Percentiles rank a stretch among this genome's conserved stretches.
These are phyloP conservation scores for Synergus laeviventris DNA, from an alignment of 2,888 invertebrate species.

Conservation along the genomic window DNA sequence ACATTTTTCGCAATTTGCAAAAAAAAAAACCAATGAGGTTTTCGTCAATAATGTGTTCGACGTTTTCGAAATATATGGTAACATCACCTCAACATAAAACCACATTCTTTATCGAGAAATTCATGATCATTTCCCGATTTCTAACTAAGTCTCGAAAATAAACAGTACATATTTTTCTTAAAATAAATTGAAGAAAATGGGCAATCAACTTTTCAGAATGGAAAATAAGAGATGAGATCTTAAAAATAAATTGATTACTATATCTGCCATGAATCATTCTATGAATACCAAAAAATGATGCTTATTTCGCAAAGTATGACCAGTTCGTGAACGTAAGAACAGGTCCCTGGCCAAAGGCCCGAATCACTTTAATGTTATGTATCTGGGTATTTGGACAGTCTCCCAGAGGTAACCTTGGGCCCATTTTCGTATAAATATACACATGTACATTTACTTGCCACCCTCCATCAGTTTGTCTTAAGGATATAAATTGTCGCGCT, in stretches of 20 bases:
- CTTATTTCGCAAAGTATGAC: slow-evolving; percentile 34
- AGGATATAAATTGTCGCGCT: slow-evolving; percentile 7
- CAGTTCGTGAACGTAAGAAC: slow-evolving; percentile 13
- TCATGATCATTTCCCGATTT: no score
- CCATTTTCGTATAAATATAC: slow-evolving; percentile 57
- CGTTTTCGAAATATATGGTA: no score
- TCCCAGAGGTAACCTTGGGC: slow-evolving; percentile 71
- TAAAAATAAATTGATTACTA: neutral
- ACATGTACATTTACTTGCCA: slow-evolving; percentile 25
- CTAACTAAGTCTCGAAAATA: no score
- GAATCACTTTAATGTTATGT: slow-evolving; percentile 67
- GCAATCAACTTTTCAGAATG: neutral
- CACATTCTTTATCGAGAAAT: no score
- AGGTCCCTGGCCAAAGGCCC: slow-evolving; percentile 13
- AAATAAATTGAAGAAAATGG: neutral
- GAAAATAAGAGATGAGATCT: slow-evolving; percentile 3
- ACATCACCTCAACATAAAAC: no score
- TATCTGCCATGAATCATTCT: slow-evolving; percentile 7
- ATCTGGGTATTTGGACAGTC: slow-evolving; percentile 70
- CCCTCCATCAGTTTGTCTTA: slow-evolving; percentile 6
- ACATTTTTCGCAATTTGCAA: no score
- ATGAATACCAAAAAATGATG: slow-evolving; percentile 3
- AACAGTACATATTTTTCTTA: no score
- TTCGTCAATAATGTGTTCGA: no score
- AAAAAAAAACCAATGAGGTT: no score